These are phyloP conservation scores for Conger conger DNA, from an alignment of 2,113 vertebrate species.

Conservation along the genomic window DNA sequence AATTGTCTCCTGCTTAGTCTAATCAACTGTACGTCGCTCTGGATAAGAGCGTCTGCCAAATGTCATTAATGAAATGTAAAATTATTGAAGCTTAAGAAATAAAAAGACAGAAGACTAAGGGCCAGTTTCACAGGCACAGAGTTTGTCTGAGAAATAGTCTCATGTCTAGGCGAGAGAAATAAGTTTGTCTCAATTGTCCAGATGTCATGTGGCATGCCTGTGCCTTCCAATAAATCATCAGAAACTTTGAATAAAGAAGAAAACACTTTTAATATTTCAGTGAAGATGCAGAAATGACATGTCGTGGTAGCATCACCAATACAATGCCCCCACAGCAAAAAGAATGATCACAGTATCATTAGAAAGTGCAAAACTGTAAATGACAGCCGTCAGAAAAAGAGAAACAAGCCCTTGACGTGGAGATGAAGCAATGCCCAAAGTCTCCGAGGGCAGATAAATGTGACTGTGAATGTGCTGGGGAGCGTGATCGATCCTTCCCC, in stretches of 20 bases:
- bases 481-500: constrained; percentile 36
- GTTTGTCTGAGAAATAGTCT: no score
- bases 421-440: not conserved
- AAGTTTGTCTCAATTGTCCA: not conserved
- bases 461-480: constrained; percentile 37
- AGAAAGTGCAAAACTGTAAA: not conserved
- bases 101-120: not conserved
- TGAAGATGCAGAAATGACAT: not conserved
- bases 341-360: not conserved
- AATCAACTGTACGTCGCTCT: no score
- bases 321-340: not conserved
- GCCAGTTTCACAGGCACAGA: no score
- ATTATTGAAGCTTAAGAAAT: not conserved
- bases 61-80: no score
- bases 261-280: no score
- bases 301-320: not conserved
- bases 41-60: no score
- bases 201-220: not conserved
- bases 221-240: not conserved
- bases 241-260: no score
- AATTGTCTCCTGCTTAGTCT: no score
- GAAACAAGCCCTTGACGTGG: not conserved
- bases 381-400: not conserved
- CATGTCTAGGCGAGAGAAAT: no score
- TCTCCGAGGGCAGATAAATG: constrained; percentile 43